These are phyloP conservation scores for Sphaerophoria rueppellii DNA, from an alignment of 2,888 invertebrate genomes.

Conservation along the genomic window DNA sequence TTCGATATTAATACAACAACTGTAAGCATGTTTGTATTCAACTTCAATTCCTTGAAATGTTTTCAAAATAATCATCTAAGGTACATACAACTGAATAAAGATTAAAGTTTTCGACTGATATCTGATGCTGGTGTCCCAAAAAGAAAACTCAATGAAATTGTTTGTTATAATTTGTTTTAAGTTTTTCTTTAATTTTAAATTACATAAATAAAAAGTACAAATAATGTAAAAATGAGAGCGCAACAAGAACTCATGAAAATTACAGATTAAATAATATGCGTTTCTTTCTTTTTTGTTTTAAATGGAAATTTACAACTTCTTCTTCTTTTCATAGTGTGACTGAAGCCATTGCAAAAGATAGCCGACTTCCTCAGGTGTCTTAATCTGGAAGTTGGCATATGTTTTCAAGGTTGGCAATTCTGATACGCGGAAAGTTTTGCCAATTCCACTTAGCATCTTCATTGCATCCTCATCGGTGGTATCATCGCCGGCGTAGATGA, in stretches of 20 bases:
- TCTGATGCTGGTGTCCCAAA: background rate
- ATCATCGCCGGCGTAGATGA: constrained; percentile 94
- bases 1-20: no score
- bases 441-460: constrained; percentile 86
- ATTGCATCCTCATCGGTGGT: constrained; percentile 95
- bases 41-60: no score
- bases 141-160: constrained; percentile 15
- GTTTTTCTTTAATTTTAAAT: constrained; percentile 56
- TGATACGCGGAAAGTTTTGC: constrained; percentile 89
- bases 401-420: constrained; percentile 88
- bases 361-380: constrained; percentile 89
- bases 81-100: no score
- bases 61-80: no score
- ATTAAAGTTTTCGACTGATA: no score
- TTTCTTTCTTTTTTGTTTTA: no score
- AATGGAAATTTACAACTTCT: constrained; percentile 75
- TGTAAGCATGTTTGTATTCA: no score
- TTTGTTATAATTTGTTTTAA: constrained; percentile 1
- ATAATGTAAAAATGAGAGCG: constrained; percentile 69
- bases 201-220: constrained; percentile 61
- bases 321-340: constrained; percentile 81
- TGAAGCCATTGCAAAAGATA: constrained; percentile 88
- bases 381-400: constrained; percentile 88
- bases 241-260: constrained; percentile 24
- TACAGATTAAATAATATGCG: constrained; percentile 4